Evolutionary conservation across 2,888 invertebrate species (phyloP).

Genomic region (Apamea epomidion): DNA sequence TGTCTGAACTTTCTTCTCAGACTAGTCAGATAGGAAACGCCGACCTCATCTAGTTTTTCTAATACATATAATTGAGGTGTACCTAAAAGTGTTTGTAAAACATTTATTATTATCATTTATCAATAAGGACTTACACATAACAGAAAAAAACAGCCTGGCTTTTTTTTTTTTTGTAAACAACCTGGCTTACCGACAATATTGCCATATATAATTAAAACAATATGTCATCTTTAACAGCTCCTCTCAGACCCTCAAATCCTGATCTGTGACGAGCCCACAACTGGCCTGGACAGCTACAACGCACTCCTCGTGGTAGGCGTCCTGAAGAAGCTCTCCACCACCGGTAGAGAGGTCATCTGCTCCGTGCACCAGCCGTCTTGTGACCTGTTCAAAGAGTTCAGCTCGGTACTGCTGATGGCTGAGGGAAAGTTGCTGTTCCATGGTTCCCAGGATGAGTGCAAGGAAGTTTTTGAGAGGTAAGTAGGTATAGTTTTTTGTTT

Average conservation of each 20-base stretch:
- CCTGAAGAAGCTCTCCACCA: constrained; percentile 90
- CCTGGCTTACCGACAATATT: too few relatives aligned
- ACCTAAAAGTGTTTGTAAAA: too few relatives aligned
- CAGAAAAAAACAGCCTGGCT: too few relatives aligned
- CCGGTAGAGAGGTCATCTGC: constrained; percentile 94
- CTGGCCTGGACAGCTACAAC: constrained; percentile 97
- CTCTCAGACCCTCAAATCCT: constrained; percentile 96
- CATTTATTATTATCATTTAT: too few relatives aligned
- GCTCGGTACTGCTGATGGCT: constrained; percentile 93
- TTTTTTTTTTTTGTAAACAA: too few relatives aligned
- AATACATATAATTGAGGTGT: too few relatives aligned
- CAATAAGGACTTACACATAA: too few relatives aligned
- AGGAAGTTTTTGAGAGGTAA: constrained; percentile 92
- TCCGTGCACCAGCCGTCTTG: constrained; percentile 98
- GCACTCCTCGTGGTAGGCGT: constrained; percentile 94
- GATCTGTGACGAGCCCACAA: constrained; percentile 98
- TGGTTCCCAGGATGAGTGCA: constrained; percentile 93
- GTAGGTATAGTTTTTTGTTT: constrained; percentile 78
- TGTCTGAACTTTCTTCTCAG: too few relatives aligned
- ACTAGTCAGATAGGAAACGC: too few relatives aligned
- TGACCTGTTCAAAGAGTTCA: constrained; percentile 95
- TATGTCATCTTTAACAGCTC: constrained; percentile 81
- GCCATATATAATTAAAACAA: too few relatives aligned
- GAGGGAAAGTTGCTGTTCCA: constrained; percentile 94
- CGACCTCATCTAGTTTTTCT: too few relatives aligned